These are phyloP conservation scores for Patagioenas fasciata DNA, from an alignment of 2,113 vertebrate species.

Conservation along the genomic window DNA sequence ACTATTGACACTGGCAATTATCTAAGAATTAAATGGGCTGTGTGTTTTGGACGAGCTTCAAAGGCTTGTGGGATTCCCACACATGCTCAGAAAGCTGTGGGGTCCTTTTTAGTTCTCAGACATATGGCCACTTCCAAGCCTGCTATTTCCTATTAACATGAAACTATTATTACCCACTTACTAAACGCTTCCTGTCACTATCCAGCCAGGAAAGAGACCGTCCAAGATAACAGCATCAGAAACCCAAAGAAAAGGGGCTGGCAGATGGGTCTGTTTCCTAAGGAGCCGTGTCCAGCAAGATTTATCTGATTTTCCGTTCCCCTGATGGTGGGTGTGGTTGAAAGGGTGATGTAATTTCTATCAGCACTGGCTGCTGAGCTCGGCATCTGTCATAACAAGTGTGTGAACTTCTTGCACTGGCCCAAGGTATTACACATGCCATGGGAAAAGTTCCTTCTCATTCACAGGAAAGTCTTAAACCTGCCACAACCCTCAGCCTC, in stretches of 20 bases:
- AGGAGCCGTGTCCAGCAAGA: background rate
- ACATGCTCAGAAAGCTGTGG: slow-evolving; percentile 47
- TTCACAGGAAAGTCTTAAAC: background rate
- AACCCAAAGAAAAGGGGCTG: slow-evolving; percentile 26
- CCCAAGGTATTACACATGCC: background rate
- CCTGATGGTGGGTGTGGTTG: slow-evolving; percentile 15
- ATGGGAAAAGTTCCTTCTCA: background rate
- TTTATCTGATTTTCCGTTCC: slow-evolving; percentile 46
- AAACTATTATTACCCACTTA: slow-evolving; percentile 74
- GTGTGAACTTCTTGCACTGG: background rate
- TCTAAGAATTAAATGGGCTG: slow-evolving; percentile 61
- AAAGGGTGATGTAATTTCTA: slow-evolving; percentile 13
- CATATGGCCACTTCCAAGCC: slow-evolving; percentile 44
- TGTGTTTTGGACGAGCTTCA: slow-evolving; percentile 63
- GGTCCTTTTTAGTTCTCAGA: slow-evolving; percentile 42
- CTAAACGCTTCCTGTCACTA: slow-evolving; percentile 62
- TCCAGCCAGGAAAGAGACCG: slow-evolving; percentile 64
- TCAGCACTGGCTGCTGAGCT: background rate
- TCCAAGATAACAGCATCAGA: slow-evolving; percentile 64
- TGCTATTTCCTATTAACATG: slow-evolving; percentile 64
- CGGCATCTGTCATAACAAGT: slow-evolving; percentile 46
- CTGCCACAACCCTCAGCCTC: background rate
- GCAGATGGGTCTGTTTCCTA: slow-evolving; percentile 23
- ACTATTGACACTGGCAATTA: slow-evolving; percentile 69
- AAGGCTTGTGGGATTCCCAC: slow-evolving; percentile 72